phyloP scores from a whole-genome alignment of 2,797 vertebrate species.

The Falco concolor region DNA sequence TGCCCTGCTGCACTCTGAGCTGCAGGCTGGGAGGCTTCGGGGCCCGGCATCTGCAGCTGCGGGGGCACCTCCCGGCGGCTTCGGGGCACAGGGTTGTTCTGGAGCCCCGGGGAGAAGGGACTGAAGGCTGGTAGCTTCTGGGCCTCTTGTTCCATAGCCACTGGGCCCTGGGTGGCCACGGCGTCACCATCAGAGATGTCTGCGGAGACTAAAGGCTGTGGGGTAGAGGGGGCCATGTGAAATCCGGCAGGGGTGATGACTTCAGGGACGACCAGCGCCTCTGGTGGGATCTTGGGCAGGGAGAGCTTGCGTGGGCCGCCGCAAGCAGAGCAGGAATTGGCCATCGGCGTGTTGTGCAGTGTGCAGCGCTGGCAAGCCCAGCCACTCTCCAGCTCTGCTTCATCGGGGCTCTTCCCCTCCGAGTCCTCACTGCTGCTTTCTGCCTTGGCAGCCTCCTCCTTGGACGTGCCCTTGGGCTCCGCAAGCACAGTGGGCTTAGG shows the following conservation, averaged over 20 bases:
- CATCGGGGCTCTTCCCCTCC: constrained; percentile 53
- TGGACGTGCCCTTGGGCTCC: constrained; percentile 62
- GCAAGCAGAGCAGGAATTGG: constrained; percentile 91
- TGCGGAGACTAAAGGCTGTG: constrained; percentile 44
- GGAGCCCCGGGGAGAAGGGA: constrained; percentile 85
- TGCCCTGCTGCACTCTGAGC: constrained; percentile 43
- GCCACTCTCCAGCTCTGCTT: constrained; percentile 65
- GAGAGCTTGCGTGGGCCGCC: constrained; percentile 94
- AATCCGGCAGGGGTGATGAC: constrained; percentile 84
- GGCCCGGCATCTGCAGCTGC: constrained; percentile 75
- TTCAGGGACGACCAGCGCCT: constrained; percentile 93
- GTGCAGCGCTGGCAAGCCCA: constrained; percentile 97
- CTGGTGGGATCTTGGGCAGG: constrained; percentile 93
- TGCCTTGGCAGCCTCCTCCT: constrained; percentile 57
- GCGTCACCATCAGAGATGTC: constrained; percentile 47
- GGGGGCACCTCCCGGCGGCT: constrained; percentile 91
- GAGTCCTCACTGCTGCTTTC: constrained; percentile 42
- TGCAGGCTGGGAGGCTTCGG: constrained; percentile 66
- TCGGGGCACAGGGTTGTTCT: constrained; percentile 95
- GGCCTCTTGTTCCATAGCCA: constrained; percentile 57
- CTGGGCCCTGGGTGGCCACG: background rate
- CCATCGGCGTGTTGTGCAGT: constrained; percentile 89
- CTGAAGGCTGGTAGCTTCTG: constrained; percentile 75
- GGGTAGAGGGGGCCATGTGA: constrained; percentile 64
- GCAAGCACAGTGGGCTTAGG: constrained; percentile 52